These are phyloP conservation scores for Latrodectus hesperus DNA, from an alignment of 2,888 invertebrate genomes.

Conservation along the genomic window DNA sequence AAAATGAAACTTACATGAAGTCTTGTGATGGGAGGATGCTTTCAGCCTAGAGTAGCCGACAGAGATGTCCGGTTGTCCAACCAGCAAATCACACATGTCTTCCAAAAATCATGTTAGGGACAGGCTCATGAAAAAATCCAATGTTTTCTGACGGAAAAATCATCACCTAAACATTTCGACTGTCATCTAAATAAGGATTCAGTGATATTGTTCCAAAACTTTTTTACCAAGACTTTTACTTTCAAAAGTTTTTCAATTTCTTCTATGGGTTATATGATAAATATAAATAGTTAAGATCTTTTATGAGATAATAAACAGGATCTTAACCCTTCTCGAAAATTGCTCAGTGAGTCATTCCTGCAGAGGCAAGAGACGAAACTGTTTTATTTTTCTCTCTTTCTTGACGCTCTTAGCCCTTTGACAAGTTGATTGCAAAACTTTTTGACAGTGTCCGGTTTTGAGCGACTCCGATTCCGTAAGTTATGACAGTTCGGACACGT, in stretches of 20 bases:
- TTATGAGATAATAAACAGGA: too few relatives aligned
- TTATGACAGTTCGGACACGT: neutral
- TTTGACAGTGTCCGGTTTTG: slow-evolving; percentile 33
- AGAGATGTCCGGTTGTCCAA: slow-evolving; percentile 62
- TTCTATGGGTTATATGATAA: too few relatives aligned
- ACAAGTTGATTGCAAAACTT: slow-evolving; percentile 27
- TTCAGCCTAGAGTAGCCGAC: slow-evolving; percentile 55
- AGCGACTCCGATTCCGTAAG: neutral
- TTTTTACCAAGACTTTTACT: too few relatives aligned
- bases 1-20: slow-evolving; percentile 56
- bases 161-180: too few relatives aligned
- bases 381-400: too few relatives aligned
- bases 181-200: too few relatives aligned
- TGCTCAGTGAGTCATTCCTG: too few relatives aligned
- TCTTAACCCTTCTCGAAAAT: too few relatives aligned
- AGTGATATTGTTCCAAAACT: too few relatives aligned
- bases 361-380: too few relatives aligned
- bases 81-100: slow-evolving; percentile 64
- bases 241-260: too few relatives aligned
- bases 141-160: neutral
- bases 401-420: neutral
- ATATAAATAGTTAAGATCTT: too few relatives aligned
- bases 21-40: slow-evolving; percentile 25
- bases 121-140: neutral
- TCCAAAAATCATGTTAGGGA: slow-evolving; percentile 36